Evolutionary conservation across 2,888 invertebrate species (phyloP), one percentile per base, ranked within the genome.

Genomic region (Cephus pygmeus): DNA sequence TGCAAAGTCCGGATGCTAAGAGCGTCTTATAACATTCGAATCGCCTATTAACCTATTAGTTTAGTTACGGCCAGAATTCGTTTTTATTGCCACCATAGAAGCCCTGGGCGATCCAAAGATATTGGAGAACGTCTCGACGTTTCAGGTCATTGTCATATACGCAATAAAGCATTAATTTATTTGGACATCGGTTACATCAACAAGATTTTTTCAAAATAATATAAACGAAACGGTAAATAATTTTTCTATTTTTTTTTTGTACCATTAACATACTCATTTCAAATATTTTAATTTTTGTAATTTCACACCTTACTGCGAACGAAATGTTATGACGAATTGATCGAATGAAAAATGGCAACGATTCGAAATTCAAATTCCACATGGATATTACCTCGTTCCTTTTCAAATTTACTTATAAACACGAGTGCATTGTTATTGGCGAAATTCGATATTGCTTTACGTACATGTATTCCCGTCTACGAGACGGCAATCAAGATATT

Each of bases 21-120:
- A 56, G 56, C 23, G 56, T 56, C 56, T 56, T 56, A 56, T 23
- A 23, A 56, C 56, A 56, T 56, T 56, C 2, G 23, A 56, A 56
- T 56, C 56, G 56, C 56, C 79, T 73, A 76, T 85, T 82, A 78
- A 35, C 69, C 80, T 82, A 81, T 82, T 79, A 80, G 80, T 83
- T 80, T 79, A 75, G 23, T 34, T 23, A 40, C n/a, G 30, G 56
- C 30, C 23, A 33, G 12, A 40, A 33, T 23, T 30, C 69, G 11
- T 31, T 34, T 76, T 31, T 69, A 69, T 69, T 34, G 68, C 69
- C 34, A 4, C 69, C 69, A 15, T n/a, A 11, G 11, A 68, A 56
- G 36, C n/a, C 73, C 15, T 4, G 31, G 56, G 73, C 31, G 3
- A 15, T 75, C 31, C 34, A 30, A 56, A 56, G 56, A 56, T 56